phyloP scores from a whole-genome alignment of 2,888 invertebrate species.

The Thereva unica region DNA sequence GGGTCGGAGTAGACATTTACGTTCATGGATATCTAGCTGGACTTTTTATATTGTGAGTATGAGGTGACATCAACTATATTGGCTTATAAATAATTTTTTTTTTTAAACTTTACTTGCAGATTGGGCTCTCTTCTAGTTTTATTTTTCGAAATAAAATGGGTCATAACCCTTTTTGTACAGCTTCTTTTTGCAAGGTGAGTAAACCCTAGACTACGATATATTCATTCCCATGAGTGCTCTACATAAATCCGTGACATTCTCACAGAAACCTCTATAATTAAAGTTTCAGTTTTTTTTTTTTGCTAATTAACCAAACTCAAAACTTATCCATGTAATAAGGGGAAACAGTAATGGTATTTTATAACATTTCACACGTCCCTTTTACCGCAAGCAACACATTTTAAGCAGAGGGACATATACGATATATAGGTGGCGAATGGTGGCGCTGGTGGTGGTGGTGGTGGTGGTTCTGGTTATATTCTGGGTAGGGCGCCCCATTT shows the following conservation, averaged over 20 bases:
- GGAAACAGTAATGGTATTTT: too few relatives aligned
- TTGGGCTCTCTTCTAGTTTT: conserved; percentile 63
- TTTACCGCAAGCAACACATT: too few relatives aligned
- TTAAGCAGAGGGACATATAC: too few relatives aligned
- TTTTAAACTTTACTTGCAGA: conserved; percentile 58
- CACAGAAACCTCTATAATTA: not conserved
- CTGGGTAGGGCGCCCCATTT: too few relatives aligned
- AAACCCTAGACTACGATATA: not conserved
- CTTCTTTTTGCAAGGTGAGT: conserved; percentile 56
- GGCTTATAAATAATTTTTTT: conserved; percentile 28
- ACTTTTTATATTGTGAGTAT: conserved; percentile 67
- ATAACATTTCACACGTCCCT: too few relatives aligned
- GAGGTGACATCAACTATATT: conserved; percentile 26
- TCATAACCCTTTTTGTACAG: conserved; percentile 66
- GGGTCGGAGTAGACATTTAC: conserved; percentile 67
- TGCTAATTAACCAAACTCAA: not conserved
- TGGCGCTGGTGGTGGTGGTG: too few relatives aligned
- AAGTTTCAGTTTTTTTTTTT: too few relatives aligned
- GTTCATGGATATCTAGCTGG: conserved; percentile 66
- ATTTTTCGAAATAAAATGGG: conserved; percentile 68
- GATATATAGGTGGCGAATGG: too few relatives aligned
- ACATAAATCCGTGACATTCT: not conserved
- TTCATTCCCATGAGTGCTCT: not conserved
- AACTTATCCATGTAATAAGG: not conserved
- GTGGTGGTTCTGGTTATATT: too few relatives aligned